Percentiles rank a stretch among this genome's conserved stretches.
Evolutionary conservation across 2,797 vertebrate genomes (phyloP).

Genomic region (Simalia tracyae): DNA sequence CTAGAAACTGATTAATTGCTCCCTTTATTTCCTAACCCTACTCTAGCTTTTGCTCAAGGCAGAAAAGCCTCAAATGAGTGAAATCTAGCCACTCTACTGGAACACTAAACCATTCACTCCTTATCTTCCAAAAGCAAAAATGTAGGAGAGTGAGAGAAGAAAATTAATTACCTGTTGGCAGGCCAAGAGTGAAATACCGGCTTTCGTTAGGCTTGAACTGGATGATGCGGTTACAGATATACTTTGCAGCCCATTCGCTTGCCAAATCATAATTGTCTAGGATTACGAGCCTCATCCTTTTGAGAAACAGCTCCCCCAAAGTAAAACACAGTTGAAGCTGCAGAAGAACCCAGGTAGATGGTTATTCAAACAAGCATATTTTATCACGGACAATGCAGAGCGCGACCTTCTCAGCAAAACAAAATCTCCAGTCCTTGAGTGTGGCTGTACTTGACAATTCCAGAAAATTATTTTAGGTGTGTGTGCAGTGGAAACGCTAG

Average conservation of each 20-base stretch:
- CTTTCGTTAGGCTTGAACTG: constrained; percentile 78
- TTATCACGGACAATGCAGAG: background rate
- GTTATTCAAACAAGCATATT: constrained; percentile 1
- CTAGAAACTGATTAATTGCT: background rate
- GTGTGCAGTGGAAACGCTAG: background rate
- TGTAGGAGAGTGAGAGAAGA: background rate
- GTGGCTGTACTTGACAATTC: too few relatives aligned
- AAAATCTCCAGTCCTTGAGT: too few relatives aligned
- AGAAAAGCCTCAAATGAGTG: background rate
- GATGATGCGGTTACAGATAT: constrained; percentile 89
- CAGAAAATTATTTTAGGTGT: background rate
- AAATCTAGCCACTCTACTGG: background rate
- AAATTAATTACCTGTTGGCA: constrained; percentile 78
- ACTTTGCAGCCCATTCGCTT: constrained; percentile 98
- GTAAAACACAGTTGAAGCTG: constrained; percentile 46
- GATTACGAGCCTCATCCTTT: constrained; percentile 83
- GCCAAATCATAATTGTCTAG: constrained; percentile 92
- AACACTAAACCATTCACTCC: background rate
- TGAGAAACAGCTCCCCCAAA: constrained; percentile 2
- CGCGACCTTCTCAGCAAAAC: background rate
- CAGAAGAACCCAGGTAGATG: constrained; percentile 34
- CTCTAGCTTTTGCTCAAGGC: background rate
- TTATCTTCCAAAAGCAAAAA: background rate
- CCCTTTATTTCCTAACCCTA: background rate
- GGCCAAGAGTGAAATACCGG: constrained; percentile 79